Evolutionary conservation across 2,888 invertebrate genomes (phyloP).

Genomic region (Pediacus dermestoides): DNA sequence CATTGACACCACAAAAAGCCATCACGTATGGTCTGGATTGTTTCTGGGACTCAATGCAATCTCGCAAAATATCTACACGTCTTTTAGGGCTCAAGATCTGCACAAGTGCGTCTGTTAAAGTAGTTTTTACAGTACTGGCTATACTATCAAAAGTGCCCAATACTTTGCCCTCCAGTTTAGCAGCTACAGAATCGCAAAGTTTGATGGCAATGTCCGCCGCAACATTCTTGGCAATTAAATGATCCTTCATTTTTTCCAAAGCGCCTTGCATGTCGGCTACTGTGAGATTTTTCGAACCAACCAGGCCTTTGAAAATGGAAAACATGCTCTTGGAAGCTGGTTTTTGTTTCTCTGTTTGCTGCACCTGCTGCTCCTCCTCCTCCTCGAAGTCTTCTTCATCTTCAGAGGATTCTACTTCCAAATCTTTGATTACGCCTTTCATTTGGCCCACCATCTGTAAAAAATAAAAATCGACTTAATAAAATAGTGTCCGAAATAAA

Average conservation of each 20-base stretch:
- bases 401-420: slow-evolving; percentile 74
- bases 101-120: slow-evolving; percentile 87
- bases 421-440: slow-evolving; percentile 76
- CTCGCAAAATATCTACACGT: slow-evolving; percentile 93
- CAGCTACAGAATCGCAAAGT: slow-evolving; percentile 88
- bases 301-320: slow-evolving; percentile 77
- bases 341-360: slow-evolving; percentile 24
- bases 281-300: slow-evolving; percentile 84
- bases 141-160: slow-evolving; percentile 94
- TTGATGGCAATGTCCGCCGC: slow-evolving; percentile 93
- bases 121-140: slow-evolving; percentile 80
- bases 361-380: slow-evolving; percentile 47
- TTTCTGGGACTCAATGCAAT: slow-evolving; percentile 83
- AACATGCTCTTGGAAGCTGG: slow-evolving; percentile 64
- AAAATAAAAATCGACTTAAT: no score
- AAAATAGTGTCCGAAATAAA: no score
- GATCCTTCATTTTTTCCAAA: slow-evolving; percentile 91
- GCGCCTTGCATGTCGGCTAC: slow-evolving; percentile 78
- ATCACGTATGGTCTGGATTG: slow-evolving; percentile 88
- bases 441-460: slow-evolving; percentile 75
- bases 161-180: slow-evolving; percentile 86
- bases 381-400: slow-evolving; percentile 63
- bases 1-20: slow-evolving; percentile 97
- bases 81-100: slow-evolving; percentile 92
- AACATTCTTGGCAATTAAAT: slow-evolving; percentile 95